A percentile compares a stretch with the other conserved stretches of the same genome.
These are phyloP conservation scores for Phalacrocorax aristotelis DNA, from an alignment of 2,113 vertebrate species.

Conservation along the genomic window DNA sequence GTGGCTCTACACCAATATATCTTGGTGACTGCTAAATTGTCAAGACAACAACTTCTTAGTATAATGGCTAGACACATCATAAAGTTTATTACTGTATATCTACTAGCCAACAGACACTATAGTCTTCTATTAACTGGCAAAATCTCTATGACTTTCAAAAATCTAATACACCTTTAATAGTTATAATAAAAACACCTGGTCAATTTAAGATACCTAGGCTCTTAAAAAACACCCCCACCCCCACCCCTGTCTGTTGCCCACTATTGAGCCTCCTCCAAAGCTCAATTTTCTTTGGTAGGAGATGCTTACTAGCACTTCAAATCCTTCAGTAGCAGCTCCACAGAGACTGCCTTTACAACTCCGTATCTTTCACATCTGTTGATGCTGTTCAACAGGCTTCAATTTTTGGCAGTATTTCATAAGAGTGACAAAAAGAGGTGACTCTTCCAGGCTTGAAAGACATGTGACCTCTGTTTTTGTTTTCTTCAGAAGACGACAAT, in stretches of 20 bases:
- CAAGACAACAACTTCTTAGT: background rate
- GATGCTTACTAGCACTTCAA: background rate
- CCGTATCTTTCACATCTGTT: background rate
- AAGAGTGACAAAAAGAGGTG: background rate
- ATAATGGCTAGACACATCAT: background rate
- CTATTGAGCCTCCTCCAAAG: background rate
- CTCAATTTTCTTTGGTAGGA: background rate
- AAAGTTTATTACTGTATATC: background rate
- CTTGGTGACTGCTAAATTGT: background rate
- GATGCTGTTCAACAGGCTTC: background rate
- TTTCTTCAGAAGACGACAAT: background rate
- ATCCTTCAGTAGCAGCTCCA: background rate
- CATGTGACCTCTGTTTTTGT: accelerated
- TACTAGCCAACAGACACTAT: background rate
- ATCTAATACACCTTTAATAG: background rate
- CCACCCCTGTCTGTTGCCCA: background rate
- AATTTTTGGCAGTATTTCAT: background rate
- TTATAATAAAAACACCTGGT: background rate
- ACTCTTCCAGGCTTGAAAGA: background rate
- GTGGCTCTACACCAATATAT: background rate
- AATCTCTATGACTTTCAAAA: background rate
- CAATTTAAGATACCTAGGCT: background rate
- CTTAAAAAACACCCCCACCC: background rate
- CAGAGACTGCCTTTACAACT: background rate
- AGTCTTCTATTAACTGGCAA: background rate